Conservation (phyloP, 1,140 invertebrate genomes). For the Bombus confusus region DNA sequence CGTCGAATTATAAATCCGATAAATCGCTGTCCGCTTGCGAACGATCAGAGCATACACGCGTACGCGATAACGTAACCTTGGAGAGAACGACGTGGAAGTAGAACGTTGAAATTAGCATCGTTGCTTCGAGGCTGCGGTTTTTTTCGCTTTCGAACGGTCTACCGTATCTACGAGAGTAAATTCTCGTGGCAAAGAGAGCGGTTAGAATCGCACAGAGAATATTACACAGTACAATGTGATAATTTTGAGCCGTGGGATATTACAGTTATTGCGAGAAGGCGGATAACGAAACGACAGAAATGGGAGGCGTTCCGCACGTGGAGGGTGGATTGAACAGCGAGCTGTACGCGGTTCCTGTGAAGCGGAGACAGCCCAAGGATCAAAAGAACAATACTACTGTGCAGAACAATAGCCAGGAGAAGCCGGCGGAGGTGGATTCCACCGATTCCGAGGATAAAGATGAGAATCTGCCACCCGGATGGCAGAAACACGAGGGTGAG, state of each 20-base stretch:
- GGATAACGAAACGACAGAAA: constrained; percentile 83
- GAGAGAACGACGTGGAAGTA: not conserved
- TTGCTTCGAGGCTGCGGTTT: not conserved
- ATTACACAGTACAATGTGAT: not conserved
- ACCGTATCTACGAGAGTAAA: not conserved
- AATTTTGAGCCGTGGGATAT: constrained; percentile 54
- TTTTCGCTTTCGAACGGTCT: not conserved
- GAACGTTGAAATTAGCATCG: not conserved
- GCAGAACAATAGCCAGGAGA: constrained; percentile 79
- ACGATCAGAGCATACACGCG: not conserved
- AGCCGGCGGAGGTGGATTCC: constrained; percentile 80
- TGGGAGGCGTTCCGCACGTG: constrained; percentile 85
- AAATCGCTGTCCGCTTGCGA: not conserved
- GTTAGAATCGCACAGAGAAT: not conserved
- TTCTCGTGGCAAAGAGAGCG: not conserved
- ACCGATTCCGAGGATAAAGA: constrained; percentile 82
- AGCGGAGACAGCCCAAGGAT: constrained; percentile 84
- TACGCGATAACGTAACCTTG: not conserved
- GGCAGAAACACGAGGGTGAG: constrained; percentile 96
- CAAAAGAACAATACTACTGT: constrained; percentile 77
- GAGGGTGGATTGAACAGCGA: constrained; percentile 88
- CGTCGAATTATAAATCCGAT: not conserved
- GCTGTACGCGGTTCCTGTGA: constrained; percentile 89
- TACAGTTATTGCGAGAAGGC: constrained; percentile 84
- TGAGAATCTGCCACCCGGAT: constrained; percentile 89